Conservation (phyloP, 1,140 invertebrate species). For the Drosophila jambulina region DNA sequence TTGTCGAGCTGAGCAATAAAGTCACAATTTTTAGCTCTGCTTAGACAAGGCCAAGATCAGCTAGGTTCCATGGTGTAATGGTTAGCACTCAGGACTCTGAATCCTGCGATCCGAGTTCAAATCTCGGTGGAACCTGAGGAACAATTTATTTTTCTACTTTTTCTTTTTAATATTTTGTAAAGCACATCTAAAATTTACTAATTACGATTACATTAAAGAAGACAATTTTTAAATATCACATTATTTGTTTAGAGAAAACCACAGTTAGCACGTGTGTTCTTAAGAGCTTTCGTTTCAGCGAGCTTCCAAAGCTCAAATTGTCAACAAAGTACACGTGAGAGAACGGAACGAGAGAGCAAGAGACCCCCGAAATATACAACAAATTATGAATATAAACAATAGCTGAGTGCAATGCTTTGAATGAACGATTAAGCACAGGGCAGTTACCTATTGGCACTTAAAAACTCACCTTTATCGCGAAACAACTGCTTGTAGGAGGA, state of each 20-base stretch:
- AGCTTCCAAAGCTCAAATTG: constrained; percentile 28
- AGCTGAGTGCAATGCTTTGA: constrained; percentile 8
- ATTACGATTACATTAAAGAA: not conserved
- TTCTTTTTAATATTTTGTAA: not conserved
- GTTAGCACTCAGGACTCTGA: constrained; percentile 96
- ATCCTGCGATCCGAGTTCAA: constrained; percentile 95
- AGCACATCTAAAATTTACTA: not conserved
- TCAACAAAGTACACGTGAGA: constrained; percentile 42
- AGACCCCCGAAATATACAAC: constrained; percentile 12
- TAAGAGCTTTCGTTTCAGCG: not conserved
- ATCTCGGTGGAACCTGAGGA: constrained; percentile 90
- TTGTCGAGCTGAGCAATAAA: too few species aligned
- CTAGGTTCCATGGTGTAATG: constrained; percentile 93
- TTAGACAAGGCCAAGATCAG: not conserved
- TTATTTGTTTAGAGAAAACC: not conserved
- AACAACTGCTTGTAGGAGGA: constrained; percentile 89
- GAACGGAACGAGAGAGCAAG: not conserved
- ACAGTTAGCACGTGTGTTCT: constrained; percentile 23
- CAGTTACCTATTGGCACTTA: constrained; percentile 5
- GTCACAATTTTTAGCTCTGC: not conserved
- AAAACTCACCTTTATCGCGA: constrained; percentile 88
- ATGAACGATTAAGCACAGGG: constrained; percentile 17
- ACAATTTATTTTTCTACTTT: constrained; percentile 8
- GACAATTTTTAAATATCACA: not conserved
- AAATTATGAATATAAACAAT: constrained; percentile 47